phyloP scores from a whole-genome alignment of 2,113 vertebrate genomes.

The Rynchops niger region DNA sequence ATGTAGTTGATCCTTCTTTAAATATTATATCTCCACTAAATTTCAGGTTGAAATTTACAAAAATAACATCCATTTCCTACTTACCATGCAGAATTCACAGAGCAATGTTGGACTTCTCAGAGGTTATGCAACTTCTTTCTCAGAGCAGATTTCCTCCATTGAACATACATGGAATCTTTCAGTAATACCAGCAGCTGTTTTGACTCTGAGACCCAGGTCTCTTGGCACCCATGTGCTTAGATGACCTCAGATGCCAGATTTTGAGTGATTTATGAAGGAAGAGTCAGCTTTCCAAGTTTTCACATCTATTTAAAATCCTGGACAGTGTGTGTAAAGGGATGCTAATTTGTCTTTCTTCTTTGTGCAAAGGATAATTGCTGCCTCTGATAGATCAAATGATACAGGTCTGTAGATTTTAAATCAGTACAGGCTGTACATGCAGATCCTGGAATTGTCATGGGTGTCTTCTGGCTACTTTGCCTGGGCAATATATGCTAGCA shows the following conservation, averaged over 20 bases:
- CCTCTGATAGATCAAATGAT: not conserved
- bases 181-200: not conserved
- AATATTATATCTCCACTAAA: not conserved
- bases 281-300: not conserved
- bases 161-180: not conserved
- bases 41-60: not conserved
- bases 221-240: not conserved
- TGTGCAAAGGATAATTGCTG: not conserved
- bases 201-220: not conserved
- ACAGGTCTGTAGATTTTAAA: not conserved
- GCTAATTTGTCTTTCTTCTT: not conserved
- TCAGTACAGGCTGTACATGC: not conserved
- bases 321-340: not conserved
- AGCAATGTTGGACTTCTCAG: not conserved
- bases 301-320: not conserved
- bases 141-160: not conserved
- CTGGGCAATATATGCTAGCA: not conserved
- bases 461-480: not conserved
- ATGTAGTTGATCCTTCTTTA: not conserved
- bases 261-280: not conserved
- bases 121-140: not conserved
- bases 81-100: not conserved
- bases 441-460: not conserved
- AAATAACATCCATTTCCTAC: not conserved
- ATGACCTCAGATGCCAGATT: not conserved